Conservation (phyloP, 2,888 invertebrate species). For the Cephus pygmeus region DNA sequence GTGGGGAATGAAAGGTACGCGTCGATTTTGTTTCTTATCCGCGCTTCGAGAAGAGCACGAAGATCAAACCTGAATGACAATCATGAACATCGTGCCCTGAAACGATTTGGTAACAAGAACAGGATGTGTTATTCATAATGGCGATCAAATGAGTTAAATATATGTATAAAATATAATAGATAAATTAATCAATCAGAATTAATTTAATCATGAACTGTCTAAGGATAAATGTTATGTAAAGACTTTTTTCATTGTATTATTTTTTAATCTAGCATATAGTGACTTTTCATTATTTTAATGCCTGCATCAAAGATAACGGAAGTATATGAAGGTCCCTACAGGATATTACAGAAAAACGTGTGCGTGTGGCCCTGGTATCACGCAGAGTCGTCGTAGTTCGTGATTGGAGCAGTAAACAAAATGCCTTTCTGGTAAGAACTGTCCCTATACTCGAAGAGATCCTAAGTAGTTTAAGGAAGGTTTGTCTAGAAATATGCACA, state of each 20-base stretch:
- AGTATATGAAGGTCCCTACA: background rate
- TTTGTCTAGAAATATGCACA: background rate
- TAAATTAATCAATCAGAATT: background rate
- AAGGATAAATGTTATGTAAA: background rate
- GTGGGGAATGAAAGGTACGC: background rate
- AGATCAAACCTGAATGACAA: background rate
- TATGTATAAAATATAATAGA: background rate
- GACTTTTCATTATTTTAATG: no score
- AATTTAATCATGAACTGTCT: background rate
- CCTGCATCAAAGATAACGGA: background rate
- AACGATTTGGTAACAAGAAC: background rate
- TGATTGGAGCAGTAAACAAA: background rate
- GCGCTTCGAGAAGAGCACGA: background rate
- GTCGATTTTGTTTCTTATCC: background rate
- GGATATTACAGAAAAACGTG: background rate
- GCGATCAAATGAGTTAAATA: background rate
- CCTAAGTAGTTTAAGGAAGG: no score
- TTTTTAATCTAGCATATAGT: no score
- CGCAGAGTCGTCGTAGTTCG: background rate
- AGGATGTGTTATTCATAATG: background rate
- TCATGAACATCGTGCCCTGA: background rate
- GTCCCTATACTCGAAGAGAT: background rate
- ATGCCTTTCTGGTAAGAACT: background rate
- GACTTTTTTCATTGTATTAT: background rate
- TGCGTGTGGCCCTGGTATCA: background rate